These are phyloP conservation scores for Chloromyia formosa DNA, from an alignment of 2,888 invertebrate species.

Conservation along the genomic window DNA sequence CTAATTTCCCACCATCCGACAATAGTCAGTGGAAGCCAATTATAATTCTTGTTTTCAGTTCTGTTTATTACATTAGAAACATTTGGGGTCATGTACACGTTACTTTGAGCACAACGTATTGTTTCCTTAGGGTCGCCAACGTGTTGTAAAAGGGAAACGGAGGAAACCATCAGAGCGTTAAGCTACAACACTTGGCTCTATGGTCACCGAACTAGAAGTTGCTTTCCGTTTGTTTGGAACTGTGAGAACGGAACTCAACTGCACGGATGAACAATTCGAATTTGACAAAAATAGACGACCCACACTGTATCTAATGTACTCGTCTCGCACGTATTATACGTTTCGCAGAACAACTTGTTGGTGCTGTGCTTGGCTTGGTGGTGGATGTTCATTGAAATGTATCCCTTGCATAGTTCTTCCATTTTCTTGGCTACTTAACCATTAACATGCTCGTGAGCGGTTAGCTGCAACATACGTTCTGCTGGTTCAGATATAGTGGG, in stretches of 20 bases:
- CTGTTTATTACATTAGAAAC: too few species aligned
- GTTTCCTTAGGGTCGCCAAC: too few species aligned
- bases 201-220: background rate
- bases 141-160: background rate
- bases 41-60: too few species aligned
- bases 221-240: conserved; percentile 13
- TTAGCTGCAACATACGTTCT: background rate
- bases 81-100: too few species aligned
- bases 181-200: background rate
- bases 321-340: too few species aligned
- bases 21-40: too few species aligned
- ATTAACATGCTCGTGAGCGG: too few species aligned
- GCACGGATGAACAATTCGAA: conserved; percentile 3
- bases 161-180: background rate
- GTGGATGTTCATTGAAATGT: background rate
- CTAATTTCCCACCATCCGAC: too few species aligned
- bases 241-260: conserved; percentile 9
- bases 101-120: too few species aligned
- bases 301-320: too few species aligned
- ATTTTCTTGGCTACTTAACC: too few species aligned
- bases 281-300: conserved; percentile 8
- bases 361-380: background rate
- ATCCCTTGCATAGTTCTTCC: background rate
- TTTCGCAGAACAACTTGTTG: too few species aligned
- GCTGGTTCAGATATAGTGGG: background rate